Percentiles rank a stretch among this genome's conserved stretches.
Evolutionary conservation across 2,888 invertebrate genomes (phyloP).

Genomic region (Pollenia amentaria): DNA sequence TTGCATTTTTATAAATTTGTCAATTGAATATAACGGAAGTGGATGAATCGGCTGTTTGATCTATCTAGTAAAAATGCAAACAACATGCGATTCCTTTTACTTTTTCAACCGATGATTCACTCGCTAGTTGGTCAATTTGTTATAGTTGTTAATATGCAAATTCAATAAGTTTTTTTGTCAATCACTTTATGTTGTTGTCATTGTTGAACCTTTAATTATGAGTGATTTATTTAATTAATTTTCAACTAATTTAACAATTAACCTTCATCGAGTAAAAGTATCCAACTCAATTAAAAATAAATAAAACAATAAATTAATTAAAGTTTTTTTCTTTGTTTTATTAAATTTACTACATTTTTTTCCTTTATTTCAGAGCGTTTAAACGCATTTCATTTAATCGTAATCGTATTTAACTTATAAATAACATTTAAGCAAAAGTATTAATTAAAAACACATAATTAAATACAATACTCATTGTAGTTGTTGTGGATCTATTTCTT

Average conservation of each 20-base stretch:
- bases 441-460: slow-evolving; percentile 66
- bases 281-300: neutral
- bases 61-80: too few relatives aligned
- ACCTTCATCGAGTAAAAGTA: slow-evolving; percentile 18
- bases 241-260: neutral
- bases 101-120: neutral
- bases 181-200: too few relatives aligned
- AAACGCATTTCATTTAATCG: slow-evolving; percentile 80
- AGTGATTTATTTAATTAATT: slow-evolving; percentile 6
- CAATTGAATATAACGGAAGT: too few relatives aligned
- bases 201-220: neutral
- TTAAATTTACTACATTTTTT: slow-evolving; percentile 82
- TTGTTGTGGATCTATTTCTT: slow-evolving; percentile 51
- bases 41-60: too few relatives aligned
- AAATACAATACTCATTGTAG: slow-evolving; percentile 61
- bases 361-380: slow-evolving; percentile 80
- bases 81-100: neutral
- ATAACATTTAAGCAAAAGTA: slow-evolving; percentile 72
- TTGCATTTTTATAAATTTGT: too few relatives aligned
- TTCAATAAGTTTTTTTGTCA: neutral
- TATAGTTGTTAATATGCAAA: neutral
- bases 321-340: slow-evolving; percentile 50
- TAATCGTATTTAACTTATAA: slow-evolving; percentile 78
- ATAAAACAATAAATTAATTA: slow-evolving; percentile 16
- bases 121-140: neutral